A percentile compares a stretch with the other conserved stretches of the same genome.
Conservation (phyloP, 2,888 invertebrate species). For the Polydrusus pterygomalis region DNA sequence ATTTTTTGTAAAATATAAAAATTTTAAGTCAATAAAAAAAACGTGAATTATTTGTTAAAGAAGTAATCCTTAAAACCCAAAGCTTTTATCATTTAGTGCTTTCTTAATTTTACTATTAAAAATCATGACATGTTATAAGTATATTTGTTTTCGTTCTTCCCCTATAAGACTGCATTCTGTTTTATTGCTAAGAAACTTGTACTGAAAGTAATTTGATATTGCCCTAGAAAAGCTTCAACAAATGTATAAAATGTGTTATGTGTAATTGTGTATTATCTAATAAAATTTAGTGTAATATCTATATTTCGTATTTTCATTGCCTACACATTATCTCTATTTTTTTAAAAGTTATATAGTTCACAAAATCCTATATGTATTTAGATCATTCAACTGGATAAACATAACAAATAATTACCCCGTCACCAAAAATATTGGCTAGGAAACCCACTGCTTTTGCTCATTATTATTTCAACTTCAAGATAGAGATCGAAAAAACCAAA, state of each 20-base stretch:
- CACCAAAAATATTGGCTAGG: too few relatives aligned
- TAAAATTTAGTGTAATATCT: constrained; percentile 37
- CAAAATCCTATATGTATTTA: too few relatives aligned
- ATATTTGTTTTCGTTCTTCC: neutral
- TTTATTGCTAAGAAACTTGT: constrained; percentile 13
- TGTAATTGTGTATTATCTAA: constrained; percentile 37
- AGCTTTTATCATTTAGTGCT: neutral
- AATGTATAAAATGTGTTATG: constrained; percentile 42
- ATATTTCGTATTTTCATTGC: neutral
- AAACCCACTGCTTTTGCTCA: too few relatives aligned
- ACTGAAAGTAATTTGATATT: constrained; percentile 25
- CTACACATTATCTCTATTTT: too few relatives aligned
- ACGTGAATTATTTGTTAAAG: too few relatives aligned
- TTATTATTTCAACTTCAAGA: too few relatives aligned
- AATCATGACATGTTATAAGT: neutral
- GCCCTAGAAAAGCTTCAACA: constrained; percentile 38
- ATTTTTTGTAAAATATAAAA: too few relatives aligned
- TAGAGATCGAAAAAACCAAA: too few relatives aligned
- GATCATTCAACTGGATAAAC: too few relatives aligned
- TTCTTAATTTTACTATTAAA: neutral
- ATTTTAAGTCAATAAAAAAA: too few relatives aligned
- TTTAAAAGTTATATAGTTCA: too few relatives aligned
- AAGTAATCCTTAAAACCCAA: neutral
- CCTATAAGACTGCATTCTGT: constrained; percentile 21
- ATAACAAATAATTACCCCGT: too few relatives aligned